Conservation (phyloP, 1,140 invertebrate genomes). For the Aricia agestis region DNA sequence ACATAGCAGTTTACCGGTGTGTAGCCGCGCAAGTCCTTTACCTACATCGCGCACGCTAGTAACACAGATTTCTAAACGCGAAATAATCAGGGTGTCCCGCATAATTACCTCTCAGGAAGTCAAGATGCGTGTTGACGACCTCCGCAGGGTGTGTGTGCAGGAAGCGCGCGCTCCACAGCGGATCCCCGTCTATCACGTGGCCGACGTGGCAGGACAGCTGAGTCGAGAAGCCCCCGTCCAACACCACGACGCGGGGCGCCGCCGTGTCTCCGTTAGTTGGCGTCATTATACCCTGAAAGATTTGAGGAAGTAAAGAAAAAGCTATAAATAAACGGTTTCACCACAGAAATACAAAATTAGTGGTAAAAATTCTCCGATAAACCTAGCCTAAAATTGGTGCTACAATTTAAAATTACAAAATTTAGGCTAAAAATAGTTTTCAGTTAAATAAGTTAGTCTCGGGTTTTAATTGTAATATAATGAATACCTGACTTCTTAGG, state of each 20-base stretch:
- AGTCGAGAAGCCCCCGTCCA: constrained; percentile 88
- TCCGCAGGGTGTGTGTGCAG: constrained; percentile 83
- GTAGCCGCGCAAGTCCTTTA: not conserved
- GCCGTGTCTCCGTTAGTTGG: constrained; percentile 45
- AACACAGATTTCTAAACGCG: constrained; percentile 2
- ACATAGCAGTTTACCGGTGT: not conserved
- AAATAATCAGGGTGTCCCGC: constrained; percentile 2
- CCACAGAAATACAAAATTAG: too few relatives aligned
- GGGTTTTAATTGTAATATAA: too few relatives aligned
- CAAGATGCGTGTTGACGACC: constrained; percentile 85
- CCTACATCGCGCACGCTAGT: not conserved
- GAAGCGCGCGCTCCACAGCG: constrained; percentile 89
- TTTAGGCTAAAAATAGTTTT: too few relatives aligned
- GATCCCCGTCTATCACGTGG: constrained; percentile 83
- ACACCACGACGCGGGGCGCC: constrained; percentile 73
- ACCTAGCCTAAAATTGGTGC: too few relatives aligned
- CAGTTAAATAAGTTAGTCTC: too few relatives aligned
- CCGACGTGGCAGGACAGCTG: constrained; percentile 84
- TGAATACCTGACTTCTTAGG: too few relatives aligned
- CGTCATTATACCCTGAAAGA: constrained; percentile 43
- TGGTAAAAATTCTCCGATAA: too few relatives aligned
- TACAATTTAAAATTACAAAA: too few relatives aligned
- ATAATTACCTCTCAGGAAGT: constrained; percentile 80
- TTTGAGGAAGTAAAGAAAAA: too few relatives aligned
- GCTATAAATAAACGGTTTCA: too few relatives aligned